Base-by-base conservation (phyloP, 2,888 invertebrate genomes). In the Poecilobothrus nobilitatus region DNA sequence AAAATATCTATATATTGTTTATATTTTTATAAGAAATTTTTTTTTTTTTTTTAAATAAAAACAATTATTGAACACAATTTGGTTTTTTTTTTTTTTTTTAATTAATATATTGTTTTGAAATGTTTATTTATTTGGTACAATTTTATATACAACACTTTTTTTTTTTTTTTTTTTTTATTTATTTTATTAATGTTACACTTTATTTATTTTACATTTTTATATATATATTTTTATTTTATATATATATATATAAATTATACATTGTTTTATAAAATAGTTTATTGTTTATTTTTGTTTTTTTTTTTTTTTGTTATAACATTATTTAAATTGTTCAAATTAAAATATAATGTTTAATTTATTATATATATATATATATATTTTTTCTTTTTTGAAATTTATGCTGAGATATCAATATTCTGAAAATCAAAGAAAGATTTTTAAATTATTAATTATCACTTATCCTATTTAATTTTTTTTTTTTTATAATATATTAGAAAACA, bases 261-360 rank as follows among this genome's bases (percentile, higher is more conserved):
- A 37, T 67, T 63, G 62, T 69, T 65, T 65, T 41, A 69, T 63
- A 27, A 61, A 53, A 65, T 37, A 15, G 53, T 18, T 22, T 66
- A 3, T 27, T 18, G 6, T 41, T 9, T 53, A 33, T 66, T 65
- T 71, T 22, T 12, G 18, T 68, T 66, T 41, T 61, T 6, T 37
- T 44, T 53, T 62, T 20, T 22, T 20, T 63, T 65, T 68, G 34
- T 67, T 37, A 10, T 37, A 10, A 27, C 27, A n/a, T 53, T 53
- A 53, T 6, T 53, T 53, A 27, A 27, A 53, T 12, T 53, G n/a
- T 53, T 53, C 53, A 4, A 9, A 9, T 53, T 53, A 2, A 8
- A 37, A 37, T 37, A 53, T 10, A 9, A 44, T n/a, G 18, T 53
- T 53, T n/a, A 53, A 41, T 41, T 12, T 41, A n/a, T 12, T 41